phyloP scores from a whole-genome alignment of 2,888 invertebrate genomes.

The Sclerodermus sp. region DNA sequence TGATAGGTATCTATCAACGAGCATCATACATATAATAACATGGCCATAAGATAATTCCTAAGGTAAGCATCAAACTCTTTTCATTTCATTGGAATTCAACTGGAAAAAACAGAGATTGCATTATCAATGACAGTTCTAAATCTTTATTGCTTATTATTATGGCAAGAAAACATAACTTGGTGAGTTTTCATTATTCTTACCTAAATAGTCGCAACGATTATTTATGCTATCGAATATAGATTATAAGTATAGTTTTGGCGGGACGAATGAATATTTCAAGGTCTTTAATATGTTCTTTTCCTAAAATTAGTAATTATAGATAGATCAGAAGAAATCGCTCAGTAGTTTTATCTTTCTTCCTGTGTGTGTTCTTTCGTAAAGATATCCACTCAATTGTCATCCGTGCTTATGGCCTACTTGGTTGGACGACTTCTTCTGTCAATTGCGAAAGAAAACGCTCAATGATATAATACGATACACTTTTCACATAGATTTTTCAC shows the following conservation, averaged over 20 bases:
- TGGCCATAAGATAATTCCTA: conserved; percentile 20
- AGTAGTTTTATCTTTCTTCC: conserved; percentile 12
- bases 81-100: conserved; percentile 16
- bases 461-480: conserved; percentile 23
- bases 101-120: conserved; percentile 7
- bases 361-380: conserved; percentile 23
- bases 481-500: conserved; percentile 36
- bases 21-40: conserved; percentile 30
- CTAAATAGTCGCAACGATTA: conserved; percentile 33
- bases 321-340: conserved; percentile 7
- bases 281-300: conserved; percentile 6
- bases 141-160: too few species aligned
- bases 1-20: conserved; percentile 26
- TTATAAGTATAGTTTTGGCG: conserved; percentile 32
- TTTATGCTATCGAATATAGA: conserved; percentile 35
- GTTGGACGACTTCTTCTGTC: conserved; percentile 42
- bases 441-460: conserved; percentile 23
- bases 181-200: conserved; percentile 26
- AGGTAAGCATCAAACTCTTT: conserved; percentile 15
- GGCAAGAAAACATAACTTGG: conserved; percentile 2
- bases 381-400: conserved; percentile 53
- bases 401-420: conserved; percentile 55
- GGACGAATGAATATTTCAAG: conserved; percentile 21
- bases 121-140: too few species aligned
- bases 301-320: conserved; percentile 8